Conservation (phyloP, 2,888 invertebrate genomes). For the Pollenia griseotomentosa region DNA sequence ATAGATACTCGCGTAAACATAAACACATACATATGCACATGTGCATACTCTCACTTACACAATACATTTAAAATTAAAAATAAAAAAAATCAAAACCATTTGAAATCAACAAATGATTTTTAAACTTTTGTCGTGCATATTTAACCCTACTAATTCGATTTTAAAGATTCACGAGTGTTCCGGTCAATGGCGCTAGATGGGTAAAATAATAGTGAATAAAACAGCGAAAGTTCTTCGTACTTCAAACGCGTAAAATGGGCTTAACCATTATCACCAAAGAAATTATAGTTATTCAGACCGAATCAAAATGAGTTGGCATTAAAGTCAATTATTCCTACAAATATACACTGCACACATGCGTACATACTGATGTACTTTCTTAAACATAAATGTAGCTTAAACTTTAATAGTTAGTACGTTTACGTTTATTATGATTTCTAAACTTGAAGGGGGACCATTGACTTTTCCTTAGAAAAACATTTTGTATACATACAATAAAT, state of each 20-base stretch:
- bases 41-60: not conserved
- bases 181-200: slow-evolving; percentile 69
- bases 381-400: not conserved
- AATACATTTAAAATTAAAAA: not conserved
- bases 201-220: slow-evolving; percentile 19
- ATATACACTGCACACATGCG: not conserved
- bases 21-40: not conserved
- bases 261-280: slow-evolving; percentile 76
- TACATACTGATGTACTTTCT: not conserved
- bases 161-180: slow-evolving; percentile 69
- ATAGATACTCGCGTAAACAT: not conserved
- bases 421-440: slow-evolving; percentile 2
- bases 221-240: slow-evolving; percentile 62
- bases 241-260: slow-evolving; percentile 82
- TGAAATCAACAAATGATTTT: slow-evolving; percentile 46
- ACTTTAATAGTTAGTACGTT: not conserved
- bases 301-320: slow-evolving; percentile 76
- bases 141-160: slow-evolving; percentile 68
- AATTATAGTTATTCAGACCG: slow-evolving; percentile 80
- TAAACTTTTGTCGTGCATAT: slow-evolving; percentile 57
- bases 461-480: slow-evolving; percentile 26
- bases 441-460: slow-evolving; percentile 26
- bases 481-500: not conserved
- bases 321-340: slow-evolving; percentile 58
- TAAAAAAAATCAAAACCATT: not conserved